Evolutionary conservation across 2,113 vertebrate species (phyloP), one percentile per base, ranked within the genome.

Genomic region (Leptodactylus fuscus): DNA sequence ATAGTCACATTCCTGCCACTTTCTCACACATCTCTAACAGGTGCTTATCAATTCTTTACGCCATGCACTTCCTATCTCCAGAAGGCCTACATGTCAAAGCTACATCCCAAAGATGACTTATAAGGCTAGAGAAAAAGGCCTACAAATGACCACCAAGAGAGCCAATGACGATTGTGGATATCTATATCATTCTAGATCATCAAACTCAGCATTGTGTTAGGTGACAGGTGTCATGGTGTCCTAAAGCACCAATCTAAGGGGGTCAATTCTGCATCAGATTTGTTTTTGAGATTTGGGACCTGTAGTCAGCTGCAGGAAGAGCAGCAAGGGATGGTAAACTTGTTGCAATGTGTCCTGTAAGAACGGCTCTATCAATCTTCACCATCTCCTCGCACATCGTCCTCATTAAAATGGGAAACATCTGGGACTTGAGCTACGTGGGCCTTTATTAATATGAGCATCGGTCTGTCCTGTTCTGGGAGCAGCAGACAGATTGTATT

Each of bases 11-110:
- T 94, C 91, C 89, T 91, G 87, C 87, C 87, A 89, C 90, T 91
- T 93, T 90, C 89, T 91, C 93, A 88, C 90, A 91, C 90, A 91
- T 92, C 91, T 91, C 91, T 93, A 93, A 94, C 95, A 97, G 96
- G 95, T 96, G 94, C 89, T 93, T 86, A 88, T 88, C 86, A 87
- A 84, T 76, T 87, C 88, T 85, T 36, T 89, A 44, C 86, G 92
- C 53, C 77, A 80, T 80, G 51, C 76, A 24, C 76, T 38, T 38
- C 53, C 77, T 80, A 41, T 62, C 22, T 27, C 29, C 32, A 55
- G 5, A 22, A 78, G 75, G 27, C 53, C 34, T 62, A 62, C 32
- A 60, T 44, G 49, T 44, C 20, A 80, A 62, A 58, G 34, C 22
- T 51, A 78, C 51, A 20, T 58, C 20, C 20, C 9, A 36, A 36